A percentile compares a stretch with the other conserved stretches of the same genome.
Evolutionary conservation across 2,113 vertebrate genomes (phyloP).

Genomic region (Chionodraco myersi): DNA sequence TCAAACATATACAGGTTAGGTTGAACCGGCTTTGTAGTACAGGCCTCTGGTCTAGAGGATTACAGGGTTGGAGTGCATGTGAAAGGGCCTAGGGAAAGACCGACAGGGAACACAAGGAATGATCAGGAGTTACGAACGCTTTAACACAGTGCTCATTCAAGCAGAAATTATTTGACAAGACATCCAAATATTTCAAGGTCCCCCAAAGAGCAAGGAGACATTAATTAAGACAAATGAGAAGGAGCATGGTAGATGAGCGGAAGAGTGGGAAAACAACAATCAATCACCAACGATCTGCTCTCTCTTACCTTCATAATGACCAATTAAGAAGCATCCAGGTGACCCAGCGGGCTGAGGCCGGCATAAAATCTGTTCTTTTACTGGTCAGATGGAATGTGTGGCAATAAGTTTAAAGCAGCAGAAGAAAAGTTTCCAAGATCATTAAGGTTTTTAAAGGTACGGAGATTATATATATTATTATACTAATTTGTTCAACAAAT

Average conservation of each 20-base stretch:
- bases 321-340: background rate
- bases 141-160: background rate
- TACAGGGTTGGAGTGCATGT: too few relatives aligned
- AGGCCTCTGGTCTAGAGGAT: too few relatives aligned
- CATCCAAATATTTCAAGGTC: background rate
- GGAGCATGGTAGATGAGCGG: background rate
- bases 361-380: background rate
- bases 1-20: too few relatives aligned
- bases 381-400: background rate
- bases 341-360: background rate
- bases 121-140: too few relatives aligned
- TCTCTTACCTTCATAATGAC: background rate
- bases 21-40: too few relatives aligned
- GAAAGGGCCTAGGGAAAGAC: too few relatives aligned
- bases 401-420: background rate
- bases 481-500: too few relatives aligned
- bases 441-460: background rate
- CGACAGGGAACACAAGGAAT: too few relatives aligned
- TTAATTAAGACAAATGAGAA: background rate
- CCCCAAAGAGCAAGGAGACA: background rate
- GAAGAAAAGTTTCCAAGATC: background rate
- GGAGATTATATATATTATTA: background rate
- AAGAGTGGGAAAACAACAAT: background rate
- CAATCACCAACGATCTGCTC: background rate
- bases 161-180: background rate